Evolutionary conservation across 2,797 vertebrate species (phyloP).

Genomic region (Garrulus glandarius): DNA sequence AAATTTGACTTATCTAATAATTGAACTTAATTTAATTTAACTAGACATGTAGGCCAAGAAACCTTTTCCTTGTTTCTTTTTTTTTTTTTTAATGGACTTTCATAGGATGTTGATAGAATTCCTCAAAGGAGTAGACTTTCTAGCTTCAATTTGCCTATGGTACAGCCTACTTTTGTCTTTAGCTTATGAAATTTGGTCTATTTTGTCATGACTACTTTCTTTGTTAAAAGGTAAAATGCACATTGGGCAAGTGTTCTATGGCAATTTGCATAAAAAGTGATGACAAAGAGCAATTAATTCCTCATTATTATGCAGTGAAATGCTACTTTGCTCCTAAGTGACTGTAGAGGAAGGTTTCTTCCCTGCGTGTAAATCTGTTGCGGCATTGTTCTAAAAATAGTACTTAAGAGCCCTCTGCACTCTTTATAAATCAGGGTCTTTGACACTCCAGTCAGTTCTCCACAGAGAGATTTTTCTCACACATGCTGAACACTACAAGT

Average conservation of each 20-base stretch:
- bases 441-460: conserved; percentile 59
- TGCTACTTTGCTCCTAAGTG: conserved; percentile 77
- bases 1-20: not conserved
- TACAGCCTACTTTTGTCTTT: conserved; percentile 65
- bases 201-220: conserved; percentile 74
- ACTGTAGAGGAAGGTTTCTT: conserved; percentile 56
- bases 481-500: conserved; percentile 44
- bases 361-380: conserved; percentile 72
- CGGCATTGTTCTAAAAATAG: conserved; percentile 80
- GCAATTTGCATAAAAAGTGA: conserved; percentile 80
- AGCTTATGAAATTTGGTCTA: conserved; percentile 69
- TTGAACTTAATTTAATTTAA: conserved; percentile 35
- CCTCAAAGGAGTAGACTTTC: conserved; percentile 55
- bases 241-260: conserved; percentile 72
- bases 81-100: not conserved
- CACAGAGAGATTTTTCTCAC: conserved; percentile 12
- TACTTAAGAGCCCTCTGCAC: conserved; percentile 71
- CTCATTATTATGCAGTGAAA: conserved; percentile 78
- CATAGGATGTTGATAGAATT: conserved; percentile 18
- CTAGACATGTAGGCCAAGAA: not conserved
- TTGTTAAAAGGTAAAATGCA: conserved; percentile 78
- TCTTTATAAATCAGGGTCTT: conserved; percentile 76
- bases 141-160: conserved; percentile 58
- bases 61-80: not conserved
- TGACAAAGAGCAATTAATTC: conserved; percentile 81